Conservation (phyloP, 2,113 vertebrate genomes). For the Fukomys damarensis region DNA sequence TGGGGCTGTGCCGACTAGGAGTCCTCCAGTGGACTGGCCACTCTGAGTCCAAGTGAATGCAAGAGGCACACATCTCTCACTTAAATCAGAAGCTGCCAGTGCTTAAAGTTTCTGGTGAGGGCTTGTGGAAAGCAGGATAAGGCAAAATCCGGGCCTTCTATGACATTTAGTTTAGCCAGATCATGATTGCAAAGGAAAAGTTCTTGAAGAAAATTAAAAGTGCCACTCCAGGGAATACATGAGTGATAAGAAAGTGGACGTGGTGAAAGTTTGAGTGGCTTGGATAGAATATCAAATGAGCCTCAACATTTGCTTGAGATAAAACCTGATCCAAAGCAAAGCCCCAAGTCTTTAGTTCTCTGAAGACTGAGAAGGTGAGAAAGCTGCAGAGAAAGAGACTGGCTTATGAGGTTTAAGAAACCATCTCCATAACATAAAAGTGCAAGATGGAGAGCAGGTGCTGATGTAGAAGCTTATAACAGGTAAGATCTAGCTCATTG, state of each 20-base stretch:
- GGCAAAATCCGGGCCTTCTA: neutral
- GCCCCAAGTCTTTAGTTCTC: neutral
- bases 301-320: neutral
- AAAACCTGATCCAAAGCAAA: neutral
- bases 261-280: neutral
- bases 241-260: neutral
- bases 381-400: neutral
- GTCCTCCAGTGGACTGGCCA: neutral
- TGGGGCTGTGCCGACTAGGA: neutral
- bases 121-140: neutral
- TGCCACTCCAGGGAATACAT: neutral
- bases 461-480: neutral
- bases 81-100: neutral
- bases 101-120: neutral
- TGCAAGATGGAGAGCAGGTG: neutral
- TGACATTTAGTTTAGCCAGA: neutral
- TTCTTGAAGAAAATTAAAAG: neutral
- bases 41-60: neutral
- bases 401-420: neutral
- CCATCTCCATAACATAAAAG: neutral
- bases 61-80: neutral
- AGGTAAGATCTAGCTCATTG: neutral
- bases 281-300: neutral
- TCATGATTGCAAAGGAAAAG: neutral
- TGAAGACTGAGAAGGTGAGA: neutral